Percentiles rank a stretch among this genome's conserved stretches.
Conservation (phyloP, 2,113 vertebrate genomes). For the Percina caprodes region DNA sequence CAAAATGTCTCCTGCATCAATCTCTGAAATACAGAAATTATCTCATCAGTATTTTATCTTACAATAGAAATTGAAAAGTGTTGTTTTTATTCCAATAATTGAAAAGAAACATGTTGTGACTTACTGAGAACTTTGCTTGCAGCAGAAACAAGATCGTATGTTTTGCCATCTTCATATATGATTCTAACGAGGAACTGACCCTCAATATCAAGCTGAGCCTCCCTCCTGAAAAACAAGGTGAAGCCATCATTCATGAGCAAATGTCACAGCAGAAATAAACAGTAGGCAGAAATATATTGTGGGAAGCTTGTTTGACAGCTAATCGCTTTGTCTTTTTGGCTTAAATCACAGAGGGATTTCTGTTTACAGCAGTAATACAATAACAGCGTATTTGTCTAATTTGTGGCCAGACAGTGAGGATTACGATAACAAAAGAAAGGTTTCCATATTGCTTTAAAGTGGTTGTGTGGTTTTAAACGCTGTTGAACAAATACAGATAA, state of each 20-base stretch:
- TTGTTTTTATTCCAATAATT: not conserved
- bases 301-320: not conserved
- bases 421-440: not conserved
- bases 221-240: conserved; percentile 86
- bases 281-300: not conserved
- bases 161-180: conserved; percentile 98
- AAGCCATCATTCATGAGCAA: conserved; percentile 39
- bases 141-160: conserved; percentile 96
- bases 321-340: conserved; percentile 3
- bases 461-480: conserved; percentile 11
- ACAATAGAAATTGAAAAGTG: not conserved
- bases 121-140: conserved; percentile 99
- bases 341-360: not conserved
- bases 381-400: not conserved
- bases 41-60: not conserved
- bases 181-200: conserved; percentile 98
- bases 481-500: conserved; percentile 15
- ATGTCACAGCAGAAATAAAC: conserved; percentile 37
- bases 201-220: conserved; percentile 98
- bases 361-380: conserved; percentile 9
- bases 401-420: conserved; percentile 6
- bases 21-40: conserved; percentile 84
- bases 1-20: conserved; percentile 96
- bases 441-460: conserved; percentile 24
- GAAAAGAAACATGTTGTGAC: conserved; percentile 60